These are phyloP conservation scores for Andrena dorsata DNA, from an alignment of 2,888 invertebrate genomes.

Conservation along the genomic window DNA sequence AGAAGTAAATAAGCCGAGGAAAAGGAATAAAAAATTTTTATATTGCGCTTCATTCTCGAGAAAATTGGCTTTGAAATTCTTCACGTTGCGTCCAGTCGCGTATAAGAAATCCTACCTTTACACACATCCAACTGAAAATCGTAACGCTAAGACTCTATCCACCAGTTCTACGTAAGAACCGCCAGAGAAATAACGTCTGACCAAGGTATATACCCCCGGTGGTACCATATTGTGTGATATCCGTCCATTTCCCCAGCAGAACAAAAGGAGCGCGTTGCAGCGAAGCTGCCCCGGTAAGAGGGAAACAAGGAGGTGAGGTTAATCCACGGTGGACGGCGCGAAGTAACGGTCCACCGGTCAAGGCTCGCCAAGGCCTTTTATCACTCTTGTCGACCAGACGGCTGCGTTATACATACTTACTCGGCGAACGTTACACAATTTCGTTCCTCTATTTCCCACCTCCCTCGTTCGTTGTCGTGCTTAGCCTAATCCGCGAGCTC, in stretches of 20 bases:
- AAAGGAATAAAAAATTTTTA: too few relatives aligned
- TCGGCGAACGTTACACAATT: constrained; percentile 58
- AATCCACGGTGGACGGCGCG: constrained; percentile 61
- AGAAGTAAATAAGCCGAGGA: too few relatives aligned
- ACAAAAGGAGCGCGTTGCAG: constrained; percentile 21
- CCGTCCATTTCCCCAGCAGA: not conserved
- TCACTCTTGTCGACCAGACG: constrained; percentile 68
- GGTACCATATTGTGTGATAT: too few relatives aligned
- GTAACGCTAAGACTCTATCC: too few relatives aligned
- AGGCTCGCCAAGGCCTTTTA: constrained; percentile 82
- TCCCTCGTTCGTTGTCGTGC: constrained; percentile 12
- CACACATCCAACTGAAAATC: too few relatives aligned
- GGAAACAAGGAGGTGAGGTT: constrained; percentile 58
- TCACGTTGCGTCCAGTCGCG: too few relatives aligned
- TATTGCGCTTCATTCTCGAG: too few relatives aligned
- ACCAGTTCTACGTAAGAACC: too few relatives aligned
- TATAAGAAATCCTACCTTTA: too few relatives aligned
- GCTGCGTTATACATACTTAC: constrained; percentile 32
- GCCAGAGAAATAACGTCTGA: too few relatives aligned
- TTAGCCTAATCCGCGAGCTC: not conserved
- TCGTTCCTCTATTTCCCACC: constrained; percentile 45
- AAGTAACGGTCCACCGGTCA: constrained; percentile 82
- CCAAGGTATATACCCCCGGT: too few relatives aligned
- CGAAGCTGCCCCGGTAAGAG: constrained; percentile 52
- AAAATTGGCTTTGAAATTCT: too few relatives aligned